These are phyloP conservation scores for Hyles lineata DNA, from an alignment of 2,888 invertebrate genomes.

Conservation along the genomic window DNA sequence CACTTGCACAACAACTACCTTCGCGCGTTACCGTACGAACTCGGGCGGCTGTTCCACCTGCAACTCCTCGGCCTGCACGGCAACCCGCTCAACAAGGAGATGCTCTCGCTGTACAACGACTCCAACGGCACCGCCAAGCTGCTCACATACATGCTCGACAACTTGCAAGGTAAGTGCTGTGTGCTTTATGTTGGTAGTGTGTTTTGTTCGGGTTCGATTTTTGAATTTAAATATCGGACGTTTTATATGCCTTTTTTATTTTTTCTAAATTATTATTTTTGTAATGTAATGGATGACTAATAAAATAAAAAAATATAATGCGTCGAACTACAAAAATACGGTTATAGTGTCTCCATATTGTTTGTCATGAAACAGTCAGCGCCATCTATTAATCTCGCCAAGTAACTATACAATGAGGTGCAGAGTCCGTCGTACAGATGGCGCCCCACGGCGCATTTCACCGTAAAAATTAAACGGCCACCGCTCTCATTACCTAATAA, in stretches of 20 bases:
- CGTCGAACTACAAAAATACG: neutral
- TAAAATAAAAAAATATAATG: neutral
- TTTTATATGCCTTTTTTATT: neutral
- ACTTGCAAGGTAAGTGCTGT: slow-evolving; percentile 91
- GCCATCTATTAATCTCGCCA: neutral
- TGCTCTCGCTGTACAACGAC: slow-evolving; percentile 96
- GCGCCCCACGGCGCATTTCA: neutral
- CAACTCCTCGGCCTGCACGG: slow-evolving; percentile 96
- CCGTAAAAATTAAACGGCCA: neutral
- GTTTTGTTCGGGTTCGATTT: neutral
- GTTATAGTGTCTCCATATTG: neutral
- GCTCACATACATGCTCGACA: slow-evolving; percentile 97
- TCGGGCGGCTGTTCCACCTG: slow-evolving; percentile 98
- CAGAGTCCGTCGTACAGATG: neutral
- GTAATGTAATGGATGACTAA: too few relatives aligned
- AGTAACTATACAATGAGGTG: neutral
- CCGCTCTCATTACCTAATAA: slow-evolving; percentile 23
- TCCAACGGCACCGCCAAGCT: slow-evolving; percentile 97
- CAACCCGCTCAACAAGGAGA: slow-evolving; percentile 97
- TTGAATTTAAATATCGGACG: neutral
- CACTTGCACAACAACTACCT: slow-evolving; percentile 97
- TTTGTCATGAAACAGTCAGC: neutral
- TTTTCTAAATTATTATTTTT: neutral
- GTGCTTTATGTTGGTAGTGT: neutral
- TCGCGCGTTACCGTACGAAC: slow-evolving; percentile 96